phyloP scores from a whole-genome alignment of 30 jellyfish, hydroid and myxozoan genomes.

The Phacellophora camtschatica region DNA sequence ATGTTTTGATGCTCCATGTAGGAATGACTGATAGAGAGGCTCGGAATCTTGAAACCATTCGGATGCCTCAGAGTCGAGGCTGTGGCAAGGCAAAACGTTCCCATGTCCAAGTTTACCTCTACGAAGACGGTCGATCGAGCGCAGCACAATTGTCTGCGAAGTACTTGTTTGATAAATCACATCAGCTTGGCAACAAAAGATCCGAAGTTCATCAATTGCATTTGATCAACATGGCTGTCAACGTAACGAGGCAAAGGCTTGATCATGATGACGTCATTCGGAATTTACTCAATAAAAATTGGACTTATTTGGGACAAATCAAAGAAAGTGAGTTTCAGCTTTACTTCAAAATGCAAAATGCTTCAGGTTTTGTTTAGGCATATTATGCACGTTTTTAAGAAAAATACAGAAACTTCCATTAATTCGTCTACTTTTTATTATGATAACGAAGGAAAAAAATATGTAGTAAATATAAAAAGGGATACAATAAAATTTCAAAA shows the following conservation, averaged over 20 bases:
- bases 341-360: too few relatives aligned
- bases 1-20: too few relatives aligned
- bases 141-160: slow-evolving; percentile 50
- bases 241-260: slow-evolving; percentile 31
- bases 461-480: too few relatives aligned
- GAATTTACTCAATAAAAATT: slow-evolving; percentile 33
- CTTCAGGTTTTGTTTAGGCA: too few relatives aligned
- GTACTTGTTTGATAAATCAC: slow-evolving; percentile 62
- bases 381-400: too few relatives aligned
- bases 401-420: too few relatives aligned
- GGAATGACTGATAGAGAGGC: slow-evolving; percentile 60
- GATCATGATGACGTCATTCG: slow-evolving; percentile 43
- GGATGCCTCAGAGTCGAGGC: slow-evolving; percentile 74
- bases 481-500: too few relatives aligned
- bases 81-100: slow-evolving; percentile 60
- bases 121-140: slow-evolving; percentile 1
- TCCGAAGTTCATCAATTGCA: slow-evolving; percentile 61
- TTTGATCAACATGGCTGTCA: not conserved
- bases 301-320: slow-evolving; percentile 77
- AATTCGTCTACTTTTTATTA: too few relatives aligned
- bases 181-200: slow-evolving; percentile 27
- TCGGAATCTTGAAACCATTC: slow-evolving; percentile 38
- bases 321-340: slow-evolving; percentile 77
- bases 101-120: slow-evolving; percentile 70
- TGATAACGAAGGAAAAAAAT: too few relatives aligned